A percentile compares a stretch with the other conserved stretches of the same genome.
Conservation (phyloP, 2,888 invertebrate species). For the Rotaria macrura region DNA sequence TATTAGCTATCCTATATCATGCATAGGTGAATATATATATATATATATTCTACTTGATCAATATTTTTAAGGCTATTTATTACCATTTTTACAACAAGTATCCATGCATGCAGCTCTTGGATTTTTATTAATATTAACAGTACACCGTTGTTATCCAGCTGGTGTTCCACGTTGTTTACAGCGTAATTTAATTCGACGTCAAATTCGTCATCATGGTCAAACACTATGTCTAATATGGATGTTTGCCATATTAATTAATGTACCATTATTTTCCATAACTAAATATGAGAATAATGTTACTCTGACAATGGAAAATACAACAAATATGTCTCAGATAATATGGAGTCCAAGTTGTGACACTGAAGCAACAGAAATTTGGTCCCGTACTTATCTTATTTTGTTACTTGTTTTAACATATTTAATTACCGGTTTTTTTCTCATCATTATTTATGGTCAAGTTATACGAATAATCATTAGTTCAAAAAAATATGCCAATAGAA, state of each 20-base stretch:
- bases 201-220: neutral
- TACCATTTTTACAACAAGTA: constrained; percentile 15
- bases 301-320: neutral
- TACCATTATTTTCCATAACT: neutral
- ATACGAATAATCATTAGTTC: neutral
- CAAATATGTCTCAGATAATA: neutral
- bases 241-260: neutral
- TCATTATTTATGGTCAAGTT: constrained; percentile 18
- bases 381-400: neutral
- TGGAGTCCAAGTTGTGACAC: neutral
- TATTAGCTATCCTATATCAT: too few species aligned
- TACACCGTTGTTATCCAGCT: constrained; percentile 11
- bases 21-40: too few species aligned
- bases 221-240: neutral
- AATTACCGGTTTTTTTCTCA: neutral
- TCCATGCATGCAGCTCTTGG: neutral
- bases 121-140: neutral
- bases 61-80: neutral
- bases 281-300: neutral
- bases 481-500: neutral
- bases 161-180: constrained; percentile 2
- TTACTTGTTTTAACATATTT: neutral
- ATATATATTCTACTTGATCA: too few species aligned
- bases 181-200: neutral
- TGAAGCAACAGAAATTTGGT: neutral